Percentiles rank a stretch among this genome's conserved stretches.
These are phyloP conservation scores for Macrotus californicus DNA, from an alignment of 2,113 vertebrate genomes.

Conservation along the genomic window DNA sequence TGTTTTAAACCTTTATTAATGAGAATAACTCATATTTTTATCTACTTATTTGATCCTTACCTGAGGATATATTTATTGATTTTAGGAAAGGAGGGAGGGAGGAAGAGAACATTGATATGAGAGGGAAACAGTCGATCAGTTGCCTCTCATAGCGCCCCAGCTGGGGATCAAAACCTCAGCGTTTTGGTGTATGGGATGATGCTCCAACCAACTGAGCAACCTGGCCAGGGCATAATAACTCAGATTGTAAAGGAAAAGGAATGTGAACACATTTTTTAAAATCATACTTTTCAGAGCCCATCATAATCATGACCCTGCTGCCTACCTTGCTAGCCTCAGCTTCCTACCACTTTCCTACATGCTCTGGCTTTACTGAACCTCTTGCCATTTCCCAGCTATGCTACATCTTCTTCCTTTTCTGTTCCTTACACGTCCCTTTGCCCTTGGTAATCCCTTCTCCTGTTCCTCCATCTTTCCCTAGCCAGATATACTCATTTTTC, in stretches of 20 bases:
- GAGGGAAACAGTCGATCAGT: too few relatives aligned
- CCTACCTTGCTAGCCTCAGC: neutral
- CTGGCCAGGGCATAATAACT: neutral
- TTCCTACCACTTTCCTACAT: neutral
- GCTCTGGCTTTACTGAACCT: slow-evolving; percentile 8
- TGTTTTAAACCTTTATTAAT: slow-evolving; percentile 19
- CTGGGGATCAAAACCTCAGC: too few relatives aligned
- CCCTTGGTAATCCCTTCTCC: neutral
- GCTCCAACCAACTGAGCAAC: too few relatives aligned
- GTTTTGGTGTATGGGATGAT: too few relatives aligned
- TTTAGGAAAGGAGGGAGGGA: too few relatives aligned
- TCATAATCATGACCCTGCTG: neutral
- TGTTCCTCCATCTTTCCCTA: neutral
- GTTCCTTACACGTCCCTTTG: slow-evolving; percentile 6
- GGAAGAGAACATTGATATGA: too few relatives aligned
- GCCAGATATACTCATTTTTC: neutral
- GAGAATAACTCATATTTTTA: neutral
- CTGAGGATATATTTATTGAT: too few relatives aligned
- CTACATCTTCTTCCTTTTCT: neutral
- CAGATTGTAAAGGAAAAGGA: neutral
- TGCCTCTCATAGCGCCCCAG: too few relatives aligned
- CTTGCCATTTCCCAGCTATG: neutral
- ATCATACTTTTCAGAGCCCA: neutral
- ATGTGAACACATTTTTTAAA: neutral
- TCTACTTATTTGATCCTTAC: too few relatives aligned